Evolutionary conservation across 2,797 vertebrate genomes (phyloP).

Genomic region (Urosaurus nigricauda): DNA sequence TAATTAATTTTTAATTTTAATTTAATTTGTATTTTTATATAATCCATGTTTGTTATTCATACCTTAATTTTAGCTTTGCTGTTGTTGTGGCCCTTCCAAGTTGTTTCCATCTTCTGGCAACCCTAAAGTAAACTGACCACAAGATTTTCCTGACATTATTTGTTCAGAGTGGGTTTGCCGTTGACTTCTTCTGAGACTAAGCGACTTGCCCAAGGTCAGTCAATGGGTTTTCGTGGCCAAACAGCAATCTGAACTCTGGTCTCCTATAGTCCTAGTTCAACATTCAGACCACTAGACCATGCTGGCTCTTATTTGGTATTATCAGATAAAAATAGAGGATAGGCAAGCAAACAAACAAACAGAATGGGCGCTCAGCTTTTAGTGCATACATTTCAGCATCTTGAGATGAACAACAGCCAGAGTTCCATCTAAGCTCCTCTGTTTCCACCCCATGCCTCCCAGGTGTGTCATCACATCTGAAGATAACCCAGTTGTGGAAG

Average conservation of each 20-base stretch:
- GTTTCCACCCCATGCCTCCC: no score
- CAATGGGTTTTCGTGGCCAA: no score
- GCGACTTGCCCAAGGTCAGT: no score
- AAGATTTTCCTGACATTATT: no score
- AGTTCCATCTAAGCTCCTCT: not conserved
- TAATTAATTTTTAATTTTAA: not conserved
- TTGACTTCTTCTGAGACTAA: no score
- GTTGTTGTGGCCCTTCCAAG: no score
- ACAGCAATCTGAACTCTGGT: no score
- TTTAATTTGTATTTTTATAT: not conserved
- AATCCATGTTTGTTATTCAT: not conserved
- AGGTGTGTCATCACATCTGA: not conserved
- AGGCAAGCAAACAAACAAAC: not conserved
- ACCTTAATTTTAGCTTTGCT: not conserved
- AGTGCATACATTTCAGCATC: not conserved
- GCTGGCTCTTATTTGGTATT: not conserved
- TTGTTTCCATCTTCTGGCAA: no score
- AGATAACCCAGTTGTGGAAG: not conserved
- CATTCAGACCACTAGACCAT: not conserved
- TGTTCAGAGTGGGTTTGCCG: no score
- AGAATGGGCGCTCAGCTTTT: not conserved
- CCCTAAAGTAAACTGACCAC: no score
- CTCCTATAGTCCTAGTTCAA: no score
- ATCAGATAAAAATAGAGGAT: not conserved
- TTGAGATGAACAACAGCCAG: fast-evolving